Evolutionary conservation across 2,888 invertebrate genomes (phyloP), one percentile per base, ranked within the genome.

Genomic region (Buathra laborator): DNA sequence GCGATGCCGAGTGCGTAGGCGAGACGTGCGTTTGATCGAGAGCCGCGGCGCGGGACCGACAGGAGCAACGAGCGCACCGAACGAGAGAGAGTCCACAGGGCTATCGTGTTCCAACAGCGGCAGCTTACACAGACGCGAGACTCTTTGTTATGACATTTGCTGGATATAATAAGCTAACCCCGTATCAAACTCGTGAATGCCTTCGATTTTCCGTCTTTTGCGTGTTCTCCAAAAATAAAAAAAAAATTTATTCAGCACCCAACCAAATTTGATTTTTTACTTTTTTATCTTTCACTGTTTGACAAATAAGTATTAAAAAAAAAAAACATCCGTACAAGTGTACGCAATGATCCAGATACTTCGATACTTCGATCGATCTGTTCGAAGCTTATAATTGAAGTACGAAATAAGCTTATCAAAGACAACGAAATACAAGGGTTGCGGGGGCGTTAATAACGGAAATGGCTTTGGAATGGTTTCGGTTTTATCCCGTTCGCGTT

Each of bases 21-120:
- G 92, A 90, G 91, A 93, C 93, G 93, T 93, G 93, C 93, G 92
- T 93, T 92, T 93, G 93, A 93, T 93, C 92, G 89, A 88, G 86
- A 84, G 92, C 93, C 93, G 93, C 89, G 37, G 90, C 86, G 86
- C 87, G 87, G 83, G 72, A 79, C 62, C 64, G 66, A 66, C 84
- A 74, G 79, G 75, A 79, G 79, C 79, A 83, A 66, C 75, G 68
- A 79, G 64, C 37, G 37, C 66, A 62, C 43, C 74, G 68, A 78
- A 68, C 44, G 59, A 19, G 67, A 5, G 44, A 67, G 67, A 46
- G 67, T 46, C 43, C 67, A 67, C 75, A 16, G 24, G 51, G 19
- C 32, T 76, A 76, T 66, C 75, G 66, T 51, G 75, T 76, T 76
- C 37, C 66, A 66, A 75, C 37, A 12, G 72, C 19, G 62, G 62